A percentile compares a stretch with the other conserved stretches of the same genome.
phyloP scores from a whole-genome alignment of 2,797 vertebrate genomes.

The Threskiornis aethiopicus region DNA sequence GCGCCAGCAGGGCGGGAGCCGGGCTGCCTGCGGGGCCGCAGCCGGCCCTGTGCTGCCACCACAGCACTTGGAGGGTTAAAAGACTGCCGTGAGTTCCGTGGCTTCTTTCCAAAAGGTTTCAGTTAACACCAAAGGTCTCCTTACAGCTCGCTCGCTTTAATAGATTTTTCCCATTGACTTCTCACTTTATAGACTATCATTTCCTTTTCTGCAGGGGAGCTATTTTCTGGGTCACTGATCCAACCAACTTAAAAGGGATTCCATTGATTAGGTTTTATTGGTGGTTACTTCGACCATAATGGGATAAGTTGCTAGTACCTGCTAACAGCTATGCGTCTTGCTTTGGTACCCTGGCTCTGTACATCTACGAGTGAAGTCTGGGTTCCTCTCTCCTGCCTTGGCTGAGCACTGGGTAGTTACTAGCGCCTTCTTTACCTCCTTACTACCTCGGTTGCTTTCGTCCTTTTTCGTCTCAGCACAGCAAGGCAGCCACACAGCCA shows the following conservation, averaged over 20 bases:
- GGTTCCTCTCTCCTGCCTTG: not conserved
- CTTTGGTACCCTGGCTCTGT: not conserved
- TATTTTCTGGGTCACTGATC: constrained; percentile 91
- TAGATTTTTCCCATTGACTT: constrained; percentile 82
- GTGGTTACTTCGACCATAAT: constrained; percentile 72
- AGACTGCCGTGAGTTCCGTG: constrained; percentile 25
- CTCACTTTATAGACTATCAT: constrained; percentile 85
- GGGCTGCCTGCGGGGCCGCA: not conserved
- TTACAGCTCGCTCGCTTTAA: constrained; percentile 72
- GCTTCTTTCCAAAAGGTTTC: constrained; percentile 77
- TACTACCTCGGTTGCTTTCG: not conserved
- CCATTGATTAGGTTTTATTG: constrained; percentile 86
- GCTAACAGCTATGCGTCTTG: constrained; percentile 22
- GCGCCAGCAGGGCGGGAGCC: too few relatives aligned
- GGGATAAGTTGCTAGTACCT: constrained; percentile 55
- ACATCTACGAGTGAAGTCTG: not conserved
- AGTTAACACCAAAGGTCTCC: constrained; percentile 75
- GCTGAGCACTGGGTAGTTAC: not conserved
- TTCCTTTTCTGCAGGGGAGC: constrained; percentile 87
- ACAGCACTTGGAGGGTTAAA: constrained; percentile 62
- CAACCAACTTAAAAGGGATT: constrained; percentile 81
- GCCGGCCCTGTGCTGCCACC: rapidly evolving
- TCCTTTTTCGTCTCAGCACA: not conserved
- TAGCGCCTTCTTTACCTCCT: not conserved
- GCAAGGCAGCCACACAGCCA: not conserved